Evolutionary conservation across 2,797 vertebrate species (phyloP), one percentile per base, ranked within the genome.

Genomic region (Potorous gilbertii): DNA sequence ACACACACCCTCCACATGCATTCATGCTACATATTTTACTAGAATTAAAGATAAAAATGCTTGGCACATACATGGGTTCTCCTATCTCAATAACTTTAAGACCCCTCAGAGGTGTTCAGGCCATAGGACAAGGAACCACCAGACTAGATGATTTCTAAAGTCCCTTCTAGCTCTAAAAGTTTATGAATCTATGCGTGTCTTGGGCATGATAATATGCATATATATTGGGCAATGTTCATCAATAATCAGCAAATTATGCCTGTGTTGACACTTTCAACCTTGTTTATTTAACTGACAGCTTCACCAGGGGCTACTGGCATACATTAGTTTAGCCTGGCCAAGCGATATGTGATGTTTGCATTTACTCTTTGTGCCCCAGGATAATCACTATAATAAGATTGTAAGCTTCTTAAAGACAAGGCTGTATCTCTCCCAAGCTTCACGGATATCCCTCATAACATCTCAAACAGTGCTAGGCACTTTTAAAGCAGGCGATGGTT

Each of bases 261-360:
- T 46, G 24, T 50, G 40, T 87, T 87, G 74, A 91, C 21, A 28
- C 96, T 87, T 74, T 93, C 55, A 93, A 27, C 28, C 5, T 92
- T 97, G 57, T 81, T 96, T 74, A 92, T 91, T 96, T 94, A 95
- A 90, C 46, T 94, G 91, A 93, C 55, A 54, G 54, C 34, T 94
- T 90, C 40, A 95, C 93, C 92, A 92, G 92, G 57, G 95, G 18
- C 90, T 91, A 90, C 11, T 92, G 59, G 87, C 56, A 95, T 89
- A 97, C 92, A 59, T 95, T 96, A 91, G 46, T 95, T 97, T 66
- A 14, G 52, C 10, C 28, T 94, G 92, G 87, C 94, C 66, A 97
- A 94, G 90, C 94, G 95, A 94, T 93, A 92, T 59, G 94, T 93
- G 95, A 62, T 89, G 92, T 50, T 94, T 92, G 50, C 57, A 55